These are phyloP conservation scores for Xestia c-nigrum DNA, from an alignment of 2,888 invertebrate species.

Conservation along the genomic window DNA sequence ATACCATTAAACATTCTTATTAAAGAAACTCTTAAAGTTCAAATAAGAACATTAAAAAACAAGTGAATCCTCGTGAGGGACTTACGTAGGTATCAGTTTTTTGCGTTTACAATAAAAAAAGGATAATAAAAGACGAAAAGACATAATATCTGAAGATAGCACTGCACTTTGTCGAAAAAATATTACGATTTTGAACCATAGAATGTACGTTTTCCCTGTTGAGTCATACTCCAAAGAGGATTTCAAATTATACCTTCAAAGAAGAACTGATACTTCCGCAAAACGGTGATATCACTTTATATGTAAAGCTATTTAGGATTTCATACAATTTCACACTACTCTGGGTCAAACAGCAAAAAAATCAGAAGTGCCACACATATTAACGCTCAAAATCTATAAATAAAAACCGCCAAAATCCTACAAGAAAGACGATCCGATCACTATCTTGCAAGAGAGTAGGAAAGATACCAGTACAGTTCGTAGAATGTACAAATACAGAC, in stretches of 20 bases:
- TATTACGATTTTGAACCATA: not conserved
- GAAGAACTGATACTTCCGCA: conserved; percentile 3
- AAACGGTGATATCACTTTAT: conserved; percentile 24
- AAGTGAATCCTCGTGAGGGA: too few species aligned
- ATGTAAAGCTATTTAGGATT: conserved; percentile 39
- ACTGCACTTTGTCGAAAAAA: not conserved
- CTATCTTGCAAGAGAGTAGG: too few species aligned
- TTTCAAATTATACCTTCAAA: not conserved
- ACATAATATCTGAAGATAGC: not conserved
- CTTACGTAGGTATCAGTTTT: too few species aligned
- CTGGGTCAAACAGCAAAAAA: not conserved
- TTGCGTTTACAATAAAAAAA: too few species aligned
- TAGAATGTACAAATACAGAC: too few species aligned
- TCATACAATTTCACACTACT: conserved; percentile 29
- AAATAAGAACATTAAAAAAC: not conserved
- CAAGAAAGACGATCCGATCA: too few species aligned
- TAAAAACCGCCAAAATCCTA: not conserved
- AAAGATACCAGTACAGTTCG: too few species aligned
- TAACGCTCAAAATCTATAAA: not conserved
- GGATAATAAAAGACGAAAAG: not conserved
- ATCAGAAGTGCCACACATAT: not conserved
- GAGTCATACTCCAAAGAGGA: not conserved
- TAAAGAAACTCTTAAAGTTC: not conserved
- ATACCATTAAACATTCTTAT: too few species aligned
- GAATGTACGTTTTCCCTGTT: not conserved